Base-by-base conservation (phyloP, 2,797 vertebrate species). In the Picus viridis region DNA sequence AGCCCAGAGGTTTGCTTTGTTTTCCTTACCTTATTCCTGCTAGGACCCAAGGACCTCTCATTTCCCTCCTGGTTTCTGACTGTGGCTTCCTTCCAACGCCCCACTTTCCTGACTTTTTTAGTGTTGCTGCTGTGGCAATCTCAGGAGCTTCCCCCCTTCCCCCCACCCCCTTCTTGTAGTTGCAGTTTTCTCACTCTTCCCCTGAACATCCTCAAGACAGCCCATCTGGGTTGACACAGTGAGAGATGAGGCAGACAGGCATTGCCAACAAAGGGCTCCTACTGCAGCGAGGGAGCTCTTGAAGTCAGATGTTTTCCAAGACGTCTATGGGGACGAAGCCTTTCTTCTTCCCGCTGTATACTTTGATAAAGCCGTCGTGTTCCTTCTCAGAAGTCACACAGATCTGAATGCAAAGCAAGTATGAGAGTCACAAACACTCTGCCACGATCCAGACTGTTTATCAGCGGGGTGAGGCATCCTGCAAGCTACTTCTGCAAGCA, bases 281-380 rank as follows among this genome's bases (percentile, higher is more conserved):
- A 92, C 92, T 86, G 96, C 94, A 74, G 88, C 58, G 57, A 83
- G 81, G 16, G 22, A 82, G 84, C 64, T 85, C 87, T 32, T 61
- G 20, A 57, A 95, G 97, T 98, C 99, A 99, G 97, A 99, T 97
- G 92, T 98, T 98, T 96, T 99, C 99, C 86, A 99, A 98, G 86
- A 99, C 94, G 1, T 99, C 98, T 34, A 98, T 97, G 49, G 99
- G 99, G 71, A 99, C 98, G 4, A 98, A 98, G 86, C 99, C 99
- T 97, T 97, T 98, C 97, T 99, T 99, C 97, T 99, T 99, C 68
- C 99, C 99, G 4, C 99, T 98, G 91, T 97, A 97, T 90, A 99
- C 99, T 96, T 97, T 97, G 97, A 99, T 98, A 97, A 99, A 99
- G 96, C 99, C 99, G 1, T 98, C 97, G 2, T 85, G 97, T 84